Percentiles rank a stretch among this genome's conserved stretches.
These are phyloP conservation scores for Clitarchus hookeri DNA, from an alignment of 2,888 invertebrate genomes.

Conservation along the genomic window DNA sequence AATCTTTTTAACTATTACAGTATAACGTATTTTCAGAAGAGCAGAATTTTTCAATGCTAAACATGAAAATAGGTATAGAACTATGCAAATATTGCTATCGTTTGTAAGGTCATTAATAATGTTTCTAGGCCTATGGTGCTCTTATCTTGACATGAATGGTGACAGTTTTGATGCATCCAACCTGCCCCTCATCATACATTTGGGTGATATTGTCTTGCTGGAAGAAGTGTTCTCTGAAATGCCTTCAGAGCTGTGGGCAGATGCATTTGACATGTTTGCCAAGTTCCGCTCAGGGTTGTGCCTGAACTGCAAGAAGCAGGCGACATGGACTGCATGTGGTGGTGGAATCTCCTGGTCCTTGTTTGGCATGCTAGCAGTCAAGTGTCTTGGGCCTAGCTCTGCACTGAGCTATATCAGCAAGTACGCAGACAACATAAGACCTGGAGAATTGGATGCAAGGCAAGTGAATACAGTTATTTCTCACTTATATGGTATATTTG, in stretches of 20 bases:
- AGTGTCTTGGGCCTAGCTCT: constrained; percentile 63
- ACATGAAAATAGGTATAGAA: too few relatives aligned
- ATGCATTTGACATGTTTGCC: constrained; percentile 60
- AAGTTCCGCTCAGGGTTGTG: constrained; percentile 63
- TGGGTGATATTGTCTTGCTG: constrained; percentile 61
- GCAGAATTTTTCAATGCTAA: too few relatives aligned
- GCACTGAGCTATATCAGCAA: constrained; percentile 62
- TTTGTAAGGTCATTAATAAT: neutral
- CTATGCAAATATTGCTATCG: too few relatives aligned
- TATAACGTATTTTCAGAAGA: too few relatives aligned
- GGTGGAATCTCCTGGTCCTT: neutral
- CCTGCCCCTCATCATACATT: constrained; percentile 64
- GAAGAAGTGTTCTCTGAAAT: constrained; percentile 57
- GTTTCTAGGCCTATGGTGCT: neutral
- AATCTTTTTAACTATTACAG: too few relatives aligned
- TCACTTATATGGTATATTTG: too few relatives aligned
- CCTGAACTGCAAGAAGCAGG: constrained; percentile 60
- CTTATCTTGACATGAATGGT: neutral
- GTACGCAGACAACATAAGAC: constrained; percentile 60
- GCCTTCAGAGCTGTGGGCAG: constrained; percentile 64
- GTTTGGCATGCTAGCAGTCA: constrained; percentile 63
- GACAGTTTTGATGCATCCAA: constrained; percentile 43
- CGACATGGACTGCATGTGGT: neutral
- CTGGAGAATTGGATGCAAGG: constrained; percentile 62
- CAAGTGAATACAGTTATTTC: constrained; percentile 21